phyloP scores from a whole-genome alignment of 2,888 invertebrate genomes.

The Acanthosepion lycidas region DNA sequence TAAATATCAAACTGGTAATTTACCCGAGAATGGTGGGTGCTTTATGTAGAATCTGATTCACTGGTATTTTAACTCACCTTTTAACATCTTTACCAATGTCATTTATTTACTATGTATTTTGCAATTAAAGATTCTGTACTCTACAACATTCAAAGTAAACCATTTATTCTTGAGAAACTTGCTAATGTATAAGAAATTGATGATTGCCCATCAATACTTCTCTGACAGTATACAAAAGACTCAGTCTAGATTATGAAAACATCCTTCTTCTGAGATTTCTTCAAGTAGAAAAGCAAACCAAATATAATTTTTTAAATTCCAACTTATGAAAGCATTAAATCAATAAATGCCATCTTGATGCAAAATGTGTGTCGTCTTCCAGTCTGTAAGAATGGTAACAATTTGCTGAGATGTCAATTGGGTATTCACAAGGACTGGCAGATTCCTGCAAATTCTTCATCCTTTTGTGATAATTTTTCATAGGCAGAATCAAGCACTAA shows the following conservation, averaged over 20 bases:
- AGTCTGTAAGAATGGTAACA: background rate
- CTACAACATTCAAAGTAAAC: background rate
- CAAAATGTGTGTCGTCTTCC: conserved; percentile 14
- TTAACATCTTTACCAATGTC: background rate
- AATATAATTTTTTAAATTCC: background rate
- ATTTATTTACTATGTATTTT: background rate
- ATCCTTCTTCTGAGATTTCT: background rate
- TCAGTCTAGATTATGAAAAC: background rate
- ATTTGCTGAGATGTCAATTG: background rate
- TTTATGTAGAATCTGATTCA: background rate
- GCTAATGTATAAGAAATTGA: background rate
- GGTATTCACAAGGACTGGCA: background rate
- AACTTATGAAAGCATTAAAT: background rate
- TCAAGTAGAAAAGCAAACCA: background rate
- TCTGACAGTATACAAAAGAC: background rate
- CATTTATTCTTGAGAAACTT: background rate
- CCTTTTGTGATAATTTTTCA: background rate
- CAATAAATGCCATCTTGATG: background rate
- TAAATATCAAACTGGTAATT: too few species aligned
- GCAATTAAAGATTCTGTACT: background rate
- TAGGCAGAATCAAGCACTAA: background rate
- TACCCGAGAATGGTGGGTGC: background rate
- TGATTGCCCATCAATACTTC: background rate
- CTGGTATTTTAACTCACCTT: too few species aligned
- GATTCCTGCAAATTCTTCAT: background rate